Evolutionary conservation across 2,797 vertebrate genomes (phyloP).

Genomic region (Typhlichthys subterraneus): DNA sequence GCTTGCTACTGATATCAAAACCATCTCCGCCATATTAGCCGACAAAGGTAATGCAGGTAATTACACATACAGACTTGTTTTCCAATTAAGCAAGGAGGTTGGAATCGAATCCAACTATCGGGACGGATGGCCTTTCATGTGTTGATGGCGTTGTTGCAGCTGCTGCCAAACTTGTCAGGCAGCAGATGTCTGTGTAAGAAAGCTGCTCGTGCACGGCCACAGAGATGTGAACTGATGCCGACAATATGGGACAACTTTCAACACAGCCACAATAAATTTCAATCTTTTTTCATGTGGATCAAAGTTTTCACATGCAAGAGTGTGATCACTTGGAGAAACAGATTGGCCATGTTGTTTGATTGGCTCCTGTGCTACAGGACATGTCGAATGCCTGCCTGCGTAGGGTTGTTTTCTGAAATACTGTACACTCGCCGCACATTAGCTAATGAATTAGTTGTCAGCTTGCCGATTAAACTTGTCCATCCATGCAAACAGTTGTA

Average conservation of each 20-base stretch:
- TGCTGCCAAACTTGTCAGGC: slow-evolving; percentile 40
- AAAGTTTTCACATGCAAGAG: slow-evolving; percentile 31
- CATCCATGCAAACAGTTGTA: slow-evolving; percentile 4
- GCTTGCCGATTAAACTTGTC: not conserved
- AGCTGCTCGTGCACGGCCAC: slow-evolving; percentile 37
- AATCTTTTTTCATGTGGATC: slow-evolving; percentile 51
- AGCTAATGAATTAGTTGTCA: slow-evolving; percentile 3
- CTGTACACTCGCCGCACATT: not conserved
- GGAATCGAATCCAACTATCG: slow-evolving; percentile 2
- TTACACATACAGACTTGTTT: not conserved
- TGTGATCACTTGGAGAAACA: slow-evolving; percentile 15
- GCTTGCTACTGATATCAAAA: slow-evolving; percentile 12
- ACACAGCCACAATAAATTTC: slow-evolving; percentile 54
- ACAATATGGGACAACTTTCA: slow-evolving; percentile 56
- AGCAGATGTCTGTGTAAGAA: slow-evolving; percentile 49
- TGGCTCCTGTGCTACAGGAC: slow-evolving; percentile 1
- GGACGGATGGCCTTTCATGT: slow-evolving; percentile 31
- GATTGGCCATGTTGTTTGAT: slow-evolving; percentile 10
- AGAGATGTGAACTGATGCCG: slow-evolving; percentile 50
- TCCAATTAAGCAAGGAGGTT: slow-evolving; percentile 1
- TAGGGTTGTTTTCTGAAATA: slow-evolving; percentile 4
- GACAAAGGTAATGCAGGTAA: slow-evolving; percentile 38
- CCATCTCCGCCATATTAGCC: slow-evolving; percentile 4
- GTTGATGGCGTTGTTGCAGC: slow-evolving; percentile 19
- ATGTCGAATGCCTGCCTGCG: not conserved